A percentile compares a stretch with the other conserved stretches of the same genome.
Evolutionary conservation across 2,888 invertebrate genomes (phyloP).

Genomic region (Branchipolynoe longqiensis): DNA sequence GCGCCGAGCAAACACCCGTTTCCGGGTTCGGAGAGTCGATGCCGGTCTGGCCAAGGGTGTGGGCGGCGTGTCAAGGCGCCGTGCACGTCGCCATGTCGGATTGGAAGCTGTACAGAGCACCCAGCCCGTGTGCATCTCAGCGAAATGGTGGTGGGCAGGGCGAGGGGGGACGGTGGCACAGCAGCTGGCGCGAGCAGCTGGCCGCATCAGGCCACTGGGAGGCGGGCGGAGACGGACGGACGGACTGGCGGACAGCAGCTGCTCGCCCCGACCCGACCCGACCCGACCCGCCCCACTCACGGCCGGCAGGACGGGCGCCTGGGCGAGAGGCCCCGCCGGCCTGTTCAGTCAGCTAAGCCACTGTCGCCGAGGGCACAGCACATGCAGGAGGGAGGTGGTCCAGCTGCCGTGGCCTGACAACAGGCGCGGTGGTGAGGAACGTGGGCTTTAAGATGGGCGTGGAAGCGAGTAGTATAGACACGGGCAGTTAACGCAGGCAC

Average conservation of each 20-base stretch:
- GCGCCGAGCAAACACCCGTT: too few species aligned
- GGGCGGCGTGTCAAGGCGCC: conserved; percentile 7
- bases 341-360: not conserved
- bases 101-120: not conserved
- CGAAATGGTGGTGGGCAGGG: conserved; percentile 11
- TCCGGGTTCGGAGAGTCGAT: not conserved
- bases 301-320: not conserved
- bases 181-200: conserved; percentile 24
- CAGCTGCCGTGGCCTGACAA: not conserved
- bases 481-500: conserved; percentile 18
- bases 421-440: not conserved
- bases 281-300: too few species aligned
- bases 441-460: not conserved
- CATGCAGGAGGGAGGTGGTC: not conserved
- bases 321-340: not conserved
- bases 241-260: not conserved
- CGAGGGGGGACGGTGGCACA: conserved; percentile 7
- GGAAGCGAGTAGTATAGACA: conserved; percentile 15
- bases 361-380: conserved; percentile 9
- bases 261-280: too few species aligned
- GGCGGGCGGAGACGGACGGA: not conserved
- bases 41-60: not conserved
- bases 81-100: not conserved
- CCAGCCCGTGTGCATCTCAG: not conserved
- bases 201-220: not conserved